phyloP scores from a whole-genome alignment of 2,888 invertebrate species.

The Drosophila neutralis region DNA sequence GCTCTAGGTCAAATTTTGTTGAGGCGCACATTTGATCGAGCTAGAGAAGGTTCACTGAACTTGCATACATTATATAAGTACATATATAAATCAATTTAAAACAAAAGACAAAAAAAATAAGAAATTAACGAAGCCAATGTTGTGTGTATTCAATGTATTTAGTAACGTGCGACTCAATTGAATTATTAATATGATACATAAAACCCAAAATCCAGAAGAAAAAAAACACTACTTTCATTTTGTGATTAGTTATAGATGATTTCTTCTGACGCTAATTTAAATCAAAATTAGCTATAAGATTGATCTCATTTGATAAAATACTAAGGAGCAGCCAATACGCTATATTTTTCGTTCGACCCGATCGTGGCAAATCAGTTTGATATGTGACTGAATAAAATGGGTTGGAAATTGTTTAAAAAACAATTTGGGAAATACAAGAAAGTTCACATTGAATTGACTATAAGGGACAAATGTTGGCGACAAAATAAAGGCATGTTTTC shows the following conservation, averaged over 20 bases:
- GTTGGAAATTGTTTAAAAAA: conserved; percentile 3
- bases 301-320: not conserved
- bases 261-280: not conserved
- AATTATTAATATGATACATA: conserved; percentile 20
- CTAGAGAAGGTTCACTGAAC: not conserved
- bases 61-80: conserved; percentile 16
- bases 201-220: not conserved
- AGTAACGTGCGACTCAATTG: conserved; percentile 12
- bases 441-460: conserved; percentile 59
- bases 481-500: conserved; percentile 14
- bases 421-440: conserved; percentile 25
- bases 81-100: not conserved
- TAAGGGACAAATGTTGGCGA: conserved; percentile 15
- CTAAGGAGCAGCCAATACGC: not conserved
- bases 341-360: not conserved
- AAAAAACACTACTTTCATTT: conserved; percentile 5
- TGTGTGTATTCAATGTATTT: conserved; percentile 33
- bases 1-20: not conserved
- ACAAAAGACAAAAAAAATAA: not conserved
- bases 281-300: conserved; percentile 1
- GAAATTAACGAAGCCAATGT: conserved; percentile 10
- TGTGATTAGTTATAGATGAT: conserved; percentile 17
- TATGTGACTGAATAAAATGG: not conserved
- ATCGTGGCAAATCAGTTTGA: not conserved
- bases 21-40: not conserved